phyloP scores from a whole-genome alignment of 1,140 invertebrate species.

The Agrypnia vestita region DNA sequence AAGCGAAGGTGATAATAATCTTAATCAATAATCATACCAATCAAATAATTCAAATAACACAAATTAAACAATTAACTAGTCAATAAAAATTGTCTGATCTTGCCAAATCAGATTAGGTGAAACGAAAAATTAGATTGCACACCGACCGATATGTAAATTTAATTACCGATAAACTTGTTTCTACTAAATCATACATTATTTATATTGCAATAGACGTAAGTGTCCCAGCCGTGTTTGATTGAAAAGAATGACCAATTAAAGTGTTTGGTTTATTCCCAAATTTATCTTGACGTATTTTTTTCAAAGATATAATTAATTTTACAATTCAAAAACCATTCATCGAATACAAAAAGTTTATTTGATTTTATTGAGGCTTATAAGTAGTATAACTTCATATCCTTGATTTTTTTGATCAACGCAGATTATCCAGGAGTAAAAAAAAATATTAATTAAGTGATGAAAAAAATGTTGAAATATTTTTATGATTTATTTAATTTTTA shows the following conservation, averaged over 20 bases:
- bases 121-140: not conserved
- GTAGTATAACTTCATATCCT: no score
- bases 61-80: constrained; percentile 18
- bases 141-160: constrained; percentile 54
- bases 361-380: not conserved
- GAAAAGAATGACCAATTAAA: constrained; percentile 19
- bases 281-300: not conserved
- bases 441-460: no score
- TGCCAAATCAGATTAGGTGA: not conserved
- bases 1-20: constrained; percentile 16
- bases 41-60: constrained; percentile 9
- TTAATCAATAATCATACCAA: constrained; percentile 16
- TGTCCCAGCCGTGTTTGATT: constrained; percentile 46
- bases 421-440: no score
- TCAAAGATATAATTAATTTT: not conserved
- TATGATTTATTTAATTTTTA: no score
- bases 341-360: constrained; percentile 12
- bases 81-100: constrained; percentile 1
- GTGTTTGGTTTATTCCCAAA: not conserved
- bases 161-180: constrained; percentile 56
- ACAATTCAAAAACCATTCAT: not conserved
- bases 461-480: no score
- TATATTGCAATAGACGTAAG: constrained; percentile 43
- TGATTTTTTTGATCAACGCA: no score
- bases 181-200: constrained; percentile 57